A percentile compares a stretch with the other conserved stretches of the same genome.
phyloP scores from a whole-genome alignment of 2,797 vertebrate genomes.

The Trematocara caparti region DNA sequence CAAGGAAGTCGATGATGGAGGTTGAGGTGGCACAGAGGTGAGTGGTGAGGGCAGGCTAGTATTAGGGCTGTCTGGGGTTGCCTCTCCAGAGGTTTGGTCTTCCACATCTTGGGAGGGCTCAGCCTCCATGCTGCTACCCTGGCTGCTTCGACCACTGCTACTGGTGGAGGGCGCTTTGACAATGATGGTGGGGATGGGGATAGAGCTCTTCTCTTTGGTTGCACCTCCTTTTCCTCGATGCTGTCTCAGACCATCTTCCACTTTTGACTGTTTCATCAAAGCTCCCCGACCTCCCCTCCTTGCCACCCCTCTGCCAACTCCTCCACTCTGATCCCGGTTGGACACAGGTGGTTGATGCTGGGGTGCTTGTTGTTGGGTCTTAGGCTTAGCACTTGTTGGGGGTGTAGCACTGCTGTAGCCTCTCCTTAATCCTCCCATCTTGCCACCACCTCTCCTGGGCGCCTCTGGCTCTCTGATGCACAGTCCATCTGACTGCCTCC shows the following conservation, averaged over 20 bases:
- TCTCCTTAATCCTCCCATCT: constrained; percentile 76
- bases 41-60: constrained; percentile 65
- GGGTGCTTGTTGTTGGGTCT: constrained; percentile 58
- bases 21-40: constrained; percentile 52
- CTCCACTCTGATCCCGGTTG: constrained; percentile 54
- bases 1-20: constrained; percentile 40
- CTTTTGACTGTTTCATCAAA: constrained; percentile 89
- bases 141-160: constrained; percentile 92
- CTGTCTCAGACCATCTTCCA: constrained; percentile 76
- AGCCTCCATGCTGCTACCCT: constrained; percentile 90
- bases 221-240: constrained; percentile 64
- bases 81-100: constrained; percentile 45
- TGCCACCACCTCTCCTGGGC: constrained; percentile 70
- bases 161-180: constrained; percentile 94
- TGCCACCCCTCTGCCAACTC: constrained; percentile 40
- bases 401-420: constrained; percentile 80
- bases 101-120: constrained; percentile 60
- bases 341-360: constrained; percentile 52
- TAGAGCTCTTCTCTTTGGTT: constrained; percentile 86
- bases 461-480: constrained; percentile 65
- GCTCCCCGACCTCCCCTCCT: constrained; percentile 83
- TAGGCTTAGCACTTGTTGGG: constrained; percentile 72
- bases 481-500: constrained; percentile 65
- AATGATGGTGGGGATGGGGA: constrained; percentile 92
- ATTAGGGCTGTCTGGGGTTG: constrained; percentile 42